Percentiles rank a stretch among this genome's conserved stretches.
Evolutionary conservation across 2,797 vertebrate species (phyloP).

Genomic region (Parauchenoglanis ngamensis): DNA sequence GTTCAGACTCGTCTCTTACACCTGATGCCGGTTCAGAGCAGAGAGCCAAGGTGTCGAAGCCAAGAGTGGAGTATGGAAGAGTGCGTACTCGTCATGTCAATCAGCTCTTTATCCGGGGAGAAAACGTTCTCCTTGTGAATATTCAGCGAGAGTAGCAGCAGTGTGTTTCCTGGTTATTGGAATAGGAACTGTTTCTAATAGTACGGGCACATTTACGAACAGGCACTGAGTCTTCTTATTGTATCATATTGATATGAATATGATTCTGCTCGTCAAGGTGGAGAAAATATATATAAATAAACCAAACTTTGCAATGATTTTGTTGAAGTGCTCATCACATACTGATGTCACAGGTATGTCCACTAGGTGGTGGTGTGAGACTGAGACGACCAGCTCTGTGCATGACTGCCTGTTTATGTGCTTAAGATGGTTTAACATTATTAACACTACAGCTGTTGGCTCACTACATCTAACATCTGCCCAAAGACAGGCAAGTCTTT

Average conservation of each 20-base stretch:
- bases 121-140: slow-evolving; percentile 91
- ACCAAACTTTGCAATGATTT: background rate
- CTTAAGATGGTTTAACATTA: background rate
- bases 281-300: slow-evolving; percentile 58
- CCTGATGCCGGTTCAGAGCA: background rate
- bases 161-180: background rate
- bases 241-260: slow-evolving; percentile 78
- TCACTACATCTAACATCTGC: background rate
- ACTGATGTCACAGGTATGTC: slow-evolving; percentile 17
- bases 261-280: slow-evolving; percentile 44
- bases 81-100: slow-evolving; percentile 91
- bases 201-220: background rate
- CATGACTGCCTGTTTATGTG: background rate
- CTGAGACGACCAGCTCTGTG: background rate
- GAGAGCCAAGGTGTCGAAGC: slow-evolving; percentile 52
- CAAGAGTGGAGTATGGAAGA: slow-evolving; percentile 83
- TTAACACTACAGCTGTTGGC: background rate
- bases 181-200: background rate
- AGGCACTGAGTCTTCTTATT: slow-evolving; percentile 26
- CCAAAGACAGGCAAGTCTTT: background rate
- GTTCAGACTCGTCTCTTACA: background rate
- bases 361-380: slow-evolving; percentile 74
- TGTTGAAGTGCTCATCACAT: background rate
- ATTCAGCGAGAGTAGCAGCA: slow-evolving; percentile 57
- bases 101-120: slow-evolving; percentile 95